Evolutionary conservation across 2,113 vertebrate genomes (phyloP).

Genomic region (Sinocyclocheilus anshuiensis): DNA sequence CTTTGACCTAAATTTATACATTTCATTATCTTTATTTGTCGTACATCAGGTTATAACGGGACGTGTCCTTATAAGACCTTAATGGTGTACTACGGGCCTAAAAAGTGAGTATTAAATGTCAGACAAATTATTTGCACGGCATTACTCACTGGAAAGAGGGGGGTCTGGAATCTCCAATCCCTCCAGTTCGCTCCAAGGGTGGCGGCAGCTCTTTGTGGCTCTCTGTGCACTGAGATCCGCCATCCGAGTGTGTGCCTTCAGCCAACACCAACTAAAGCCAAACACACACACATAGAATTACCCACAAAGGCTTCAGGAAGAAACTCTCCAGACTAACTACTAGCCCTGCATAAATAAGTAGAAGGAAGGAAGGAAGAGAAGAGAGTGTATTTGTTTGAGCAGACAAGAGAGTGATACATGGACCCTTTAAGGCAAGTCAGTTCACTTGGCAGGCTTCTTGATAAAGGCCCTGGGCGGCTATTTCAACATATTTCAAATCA

Average conservation of each 20-base stretch:
- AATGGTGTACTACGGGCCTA: conserved; percentile 17
- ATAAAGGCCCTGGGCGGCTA: neutral
- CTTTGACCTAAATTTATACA: too few relatives aligned
- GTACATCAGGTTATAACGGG: neutral
- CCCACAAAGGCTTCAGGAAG: conserved; percentile 53
- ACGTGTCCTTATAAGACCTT: neutral
- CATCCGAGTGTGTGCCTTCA: conserved; percentile 91
- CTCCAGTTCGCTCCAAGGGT: conserved; percentile 91
- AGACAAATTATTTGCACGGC: neutral
- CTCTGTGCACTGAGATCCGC: conserved; percentile 93
- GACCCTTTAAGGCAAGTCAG: neutral
- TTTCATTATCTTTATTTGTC: neutral
- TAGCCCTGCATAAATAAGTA: conserved; percentile 59
- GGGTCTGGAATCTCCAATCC: conserved; percentile 96
- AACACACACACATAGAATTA: conserved; percentile 51
- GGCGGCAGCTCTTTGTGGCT: conserved; percentile 90
- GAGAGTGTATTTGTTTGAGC: conserved; percentile 59
- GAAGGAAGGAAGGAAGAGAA: conserved; percentile 58
- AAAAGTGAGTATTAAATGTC: conserved; percentile 48
- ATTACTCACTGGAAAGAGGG: conserved; percentile 95
- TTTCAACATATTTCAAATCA: conserved; percentile 7
- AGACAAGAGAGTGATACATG: conserved; percentile 53
- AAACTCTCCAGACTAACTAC: conserved; percentile 52
- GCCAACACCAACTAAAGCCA: conserved; percentile 84
- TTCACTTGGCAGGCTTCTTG: neutral